Conservation (phyloP, 1,140 invertebrate genomes). For the Drepana arcuata region DNA sequence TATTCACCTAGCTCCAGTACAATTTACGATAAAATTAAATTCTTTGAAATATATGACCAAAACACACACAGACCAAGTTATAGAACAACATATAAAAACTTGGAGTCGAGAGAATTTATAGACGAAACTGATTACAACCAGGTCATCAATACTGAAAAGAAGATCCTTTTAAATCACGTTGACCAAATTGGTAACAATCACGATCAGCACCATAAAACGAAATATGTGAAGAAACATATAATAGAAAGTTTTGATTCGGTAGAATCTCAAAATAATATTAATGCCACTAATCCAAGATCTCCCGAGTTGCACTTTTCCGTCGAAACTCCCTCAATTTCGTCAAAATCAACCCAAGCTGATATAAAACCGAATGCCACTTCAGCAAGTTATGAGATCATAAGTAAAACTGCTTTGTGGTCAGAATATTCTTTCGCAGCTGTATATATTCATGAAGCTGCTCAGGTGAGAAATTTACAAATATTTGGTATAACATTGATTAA, state of each 20-base stretch:
- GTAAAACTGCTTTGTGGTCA: conserved; percentile 23
- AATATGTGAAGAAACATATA: conserved; percentile 28
- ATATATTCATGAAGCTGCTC: conserved; percentile 45
- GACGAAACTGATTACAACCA: conserved; percentile 3
- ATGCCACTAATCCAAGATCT: too few relatives aligned
- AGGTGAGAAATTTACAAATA: too few relatives aligned
- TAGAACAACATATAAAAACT: too few relatives aligned
- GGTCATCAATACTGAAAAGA: too few relatives aligned
- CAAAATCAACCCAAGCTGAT: too few relatives aligned
- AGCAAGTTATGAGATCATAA: too few relatives aligned
- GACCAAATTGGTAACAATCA: conserved; percentile 13
- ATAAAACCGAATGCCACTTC: too few relatives aligned
- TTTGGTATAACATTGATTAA: too few relatives aligned
- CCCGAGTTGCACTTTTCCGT: too few relatives aligned
- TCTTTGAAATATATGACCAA: conserved; percentile 56
- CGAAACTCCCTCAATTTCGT: too few relatives aligned
- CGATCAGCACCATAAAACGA: conserved; percentile 12
- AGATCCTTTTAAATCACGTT: conserved; percentile 22
- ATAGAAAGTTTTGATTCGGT: conserved; percentile 7
- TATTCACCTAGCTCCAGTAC: conserved; percentile 40
- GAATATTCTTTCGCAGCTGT: conserved; percentile 44
- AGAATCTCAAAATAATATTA: too few relatives aligned
- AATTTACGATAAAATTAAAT: conserved; percentile 42
- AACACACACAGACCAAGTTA: conserved; percentile 18
- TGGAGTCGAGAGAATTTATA: too few relatives aligned